These are phyloP conservation scores for Abramis brama DNA, from an alignment of 2,113 vertebrate genomes.

Conservation along the genomic window DNA sequence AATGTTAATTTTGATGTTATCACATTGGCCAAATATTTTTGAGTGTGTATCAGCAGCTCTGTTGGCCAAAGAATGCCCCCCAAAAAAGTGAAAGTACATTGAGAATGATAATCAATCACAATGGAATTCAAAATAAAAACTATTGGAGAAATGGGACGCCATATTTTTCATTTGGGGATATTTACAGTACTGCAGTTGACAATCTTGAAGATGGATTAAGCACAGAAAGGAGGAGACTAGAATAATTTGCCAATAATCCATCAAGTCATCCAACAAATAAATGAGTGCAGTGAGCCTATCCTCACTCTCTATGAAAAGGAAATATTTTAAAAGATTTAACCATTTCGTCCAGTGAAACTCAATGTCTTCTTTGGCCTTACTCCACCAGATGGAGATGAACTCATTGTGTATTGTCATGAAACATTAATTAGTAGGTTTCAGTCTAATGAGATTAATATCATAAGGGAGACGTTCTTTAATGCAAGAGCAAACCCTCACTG, in stretches of 20 bases:
- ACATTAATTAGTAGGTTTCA: conserved; percentile 58
- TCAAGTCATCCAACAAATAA: neutral
- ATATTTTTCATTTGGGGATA: neutral
- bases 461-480: conserved; percentile 46
- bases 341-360: conserved; percentile 23
- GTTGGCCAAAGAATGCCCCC: neutral
- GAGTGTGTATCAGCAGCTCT: neutral
- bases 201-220: conserved; percentile 15
- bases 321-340: neutral
- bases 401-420: conserved; percentile 48
- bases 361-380: conserved; percentile 17
- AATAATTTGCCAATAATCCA: conserved; percentile 12
- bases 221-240: neutral
- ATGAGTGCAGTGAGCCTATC: neutral
- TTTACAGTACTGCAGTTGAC: neutral
- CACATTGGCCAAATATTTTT: neutral
- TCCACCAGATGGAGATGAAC: conserved; percentile 8
- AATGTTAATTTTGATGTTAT: neutral
- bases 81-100: neutral
- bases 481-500: conserved; percentile 52
- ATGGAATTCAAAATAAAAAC: neutral
- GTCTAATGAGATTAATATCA: conserved; percentile 64
- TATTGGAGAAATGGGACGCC: neutral
- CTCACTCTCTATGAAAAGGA: neutral
- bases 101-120: neutral